phyloP scores from a whole-genome alignment of 2,797 vertebrate species.

The Denticeps clupeoides region DNA sequence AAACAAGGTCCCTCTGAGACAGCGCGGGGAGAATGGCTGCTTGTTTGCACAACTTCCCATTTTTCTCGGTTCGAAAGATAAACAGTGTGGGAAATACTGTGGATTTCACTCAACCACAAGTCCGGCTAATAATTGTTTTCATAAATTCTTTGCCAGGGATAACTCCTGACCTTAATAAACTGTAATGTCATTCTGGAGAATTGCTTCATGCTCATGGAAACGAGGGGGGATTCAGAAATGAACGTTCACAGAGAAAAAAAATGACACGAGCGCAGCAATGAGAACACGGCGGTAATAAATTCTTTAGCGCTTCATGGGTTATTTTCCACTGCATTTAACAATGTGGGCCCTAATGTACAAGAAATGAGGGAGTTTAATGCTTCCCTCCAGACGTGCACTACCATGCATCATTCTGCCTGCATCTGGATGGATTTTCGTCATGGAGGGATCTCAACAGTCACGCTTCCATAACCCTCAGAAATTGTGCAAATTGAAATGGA shows the following conservation, averaged over 20 bases:
- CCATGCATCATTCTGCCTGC: background rate
- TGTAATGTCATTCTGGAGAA: background rate
- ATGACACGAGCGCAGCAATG: background rate
- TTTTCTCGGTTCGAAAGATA: conserved; percentile 1
- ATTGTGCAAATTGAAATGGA: too few species aligned
- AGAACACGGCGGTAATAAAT: background rate
- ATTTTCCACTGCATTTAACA: background rate
- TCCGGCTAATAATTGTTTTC: conserved; percentile 2
- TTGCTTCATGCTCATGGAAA: background rate
- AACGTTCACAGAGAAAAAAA: background rate
- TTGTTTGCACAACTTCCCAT: background rate
- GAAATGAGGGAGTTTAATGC: background rate
- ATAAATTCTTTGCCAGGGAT: conserved; percentile 1
- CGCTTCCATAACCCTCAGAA: too few species aligned
- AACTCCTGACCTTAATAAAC: conserved; percentile 1
- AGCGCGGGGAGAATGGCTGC: background rate
- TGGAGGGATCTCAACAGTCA: too few species aligned
- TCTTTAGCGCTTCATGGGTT: background rate
- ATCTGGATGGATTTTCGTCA: too few species aligned
- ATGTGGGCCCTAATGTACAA: background rate
- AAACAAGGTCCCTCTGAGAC: conserved; percentile 2
- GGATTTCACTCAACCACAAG: background rate
- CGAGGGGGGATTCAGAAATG: background rate
- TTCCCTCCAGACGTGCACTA: background rate
- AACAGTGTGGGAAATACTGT: background rate